A percentile compares a stretch with the other conserved stretches of the same genome.
phyloP scores from a whole-genome alignment of 2,888 invertebrate genomes.

The Athetis lepigone region DNA sequence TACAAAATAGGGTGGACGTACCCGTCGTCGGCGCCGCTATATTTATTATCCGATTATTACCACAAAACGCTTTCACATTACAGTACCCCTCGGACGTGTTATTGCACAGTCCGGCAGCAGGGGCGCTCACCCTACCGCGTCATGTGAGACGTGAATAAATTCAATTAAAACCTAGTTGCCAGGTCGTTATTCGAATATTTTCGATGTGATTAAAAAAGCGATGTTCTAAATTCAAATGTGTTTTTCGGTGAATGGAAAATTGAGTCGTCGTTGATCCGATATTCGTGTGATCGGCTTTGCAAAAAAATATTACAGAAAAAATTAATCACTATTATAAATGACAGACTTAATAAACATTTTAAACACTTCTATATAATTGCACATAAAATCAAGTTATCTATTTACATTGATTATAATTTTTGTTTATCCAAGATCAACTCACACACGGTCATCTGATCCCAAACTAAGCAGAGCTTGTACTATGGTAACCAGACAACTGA shows the following conservation, averaged over 20 bases:
- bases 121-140: constrained; percentile 61
- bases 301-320: not conserved
- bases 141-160: constrained; percentile 63
- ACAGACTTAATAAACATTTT: too few species aligned
- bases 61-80: constrained; percentile 73
- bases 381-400: too few species aligned
- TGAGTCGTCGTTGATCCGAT: not conserved
- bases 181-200: constrained; percentile 53
- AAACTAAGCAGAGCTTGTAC: too few species aligned
- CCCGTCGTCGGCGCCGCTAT: constrained; percentile 67
- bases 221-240: constrained; percentile 27
- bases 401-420: too few species aligned
- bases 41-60: constrained; percentile 81
- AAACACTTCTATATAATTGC: too few species aligned
- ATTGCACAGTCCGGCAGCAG: constrained; percentile 60
- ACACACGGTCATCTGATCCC: too few species aligned
- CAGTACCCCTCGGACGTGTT: constrained; percentile 69
- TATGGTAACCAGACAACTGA: too few species aligned
- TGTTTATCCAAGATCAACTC: too few species aligned
- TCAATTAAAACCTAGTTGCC: constrained; percentile 64
- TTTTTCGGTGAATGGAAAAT: constrained; percentile 7
- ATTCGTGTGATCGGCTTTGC: constrained; percentile 4
- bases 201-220: constrained; percentile 46
- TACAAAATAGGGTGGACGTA: constrained; percentile 63
- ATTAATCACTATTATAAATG: not conserved